Evolutionary conservation across 2,113 vertebrate genomes (phyloP).

Genomic region (Mormyrus lacerda): DNA sequence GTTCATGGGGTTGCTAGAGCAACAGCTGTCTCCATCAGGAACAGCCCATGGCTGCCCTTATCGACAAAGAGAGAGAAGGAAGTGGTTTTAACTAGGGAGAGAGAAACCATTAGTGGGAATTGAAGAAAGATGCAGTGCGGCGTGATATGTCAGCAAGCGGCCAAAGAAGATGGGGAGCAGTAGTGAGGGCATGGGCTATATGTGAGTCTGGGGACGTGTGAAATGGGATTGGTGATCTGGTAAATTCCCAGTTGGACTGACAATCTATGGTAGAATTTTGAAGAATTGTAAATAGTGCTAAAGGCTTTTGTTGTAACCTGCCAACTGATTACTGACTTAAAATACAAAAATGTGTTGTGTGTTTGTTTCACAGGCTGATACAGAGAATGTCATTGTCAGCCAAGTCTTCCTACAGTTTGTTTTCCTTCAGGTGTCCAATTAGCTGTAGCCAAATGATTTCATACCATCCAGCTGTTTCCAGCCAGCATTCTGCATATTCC

Average conservation of each 20-base stretch:
- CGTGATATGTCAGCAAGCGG: background rate
- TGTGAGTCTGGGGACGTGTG: background rate
- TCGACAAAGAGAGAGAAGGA: background rate
- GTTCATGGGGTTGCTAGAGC: constrained; percentile 12
- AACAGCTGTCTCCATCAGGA: constrained; percentile 4
- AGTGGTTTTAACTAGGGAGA: constrained; percentile 8
- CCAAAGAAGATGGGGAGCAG: background rate
- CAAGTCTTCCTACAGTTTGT: background rate
- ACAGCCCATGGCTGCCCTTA: background rate
- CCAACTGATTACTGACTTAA: background rate
- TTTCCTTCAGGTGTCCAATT: background rate
- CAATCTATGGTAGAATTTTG: background rate
- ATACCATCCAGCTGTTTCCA: background rate
- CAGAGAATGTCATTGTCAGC: background rate
- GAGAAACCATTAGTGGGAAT: constrained; percentile 1
- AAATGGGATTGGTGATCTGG: background rate
- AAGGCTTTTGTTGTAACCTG: background rate
- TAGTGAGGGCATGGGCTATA: background rate
- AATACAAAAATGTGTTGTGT: background rate
- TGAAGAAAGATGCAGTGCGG: background rate
- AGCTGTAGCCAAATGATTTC: background rate
- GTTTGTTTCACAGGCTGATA: background rate
- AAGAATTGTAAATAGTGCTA: background rate
- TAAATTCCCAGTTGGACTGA: background rate
- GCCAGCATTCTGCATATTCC: background rate